Percentiles rank a stretch among this genome's conserved stretches.
These are phyloP conservation scores for Ichneumoninae sp. DNA, from an alignment of 2,888 invertebrate genomes.

Conservation along the genomic window DNA sequence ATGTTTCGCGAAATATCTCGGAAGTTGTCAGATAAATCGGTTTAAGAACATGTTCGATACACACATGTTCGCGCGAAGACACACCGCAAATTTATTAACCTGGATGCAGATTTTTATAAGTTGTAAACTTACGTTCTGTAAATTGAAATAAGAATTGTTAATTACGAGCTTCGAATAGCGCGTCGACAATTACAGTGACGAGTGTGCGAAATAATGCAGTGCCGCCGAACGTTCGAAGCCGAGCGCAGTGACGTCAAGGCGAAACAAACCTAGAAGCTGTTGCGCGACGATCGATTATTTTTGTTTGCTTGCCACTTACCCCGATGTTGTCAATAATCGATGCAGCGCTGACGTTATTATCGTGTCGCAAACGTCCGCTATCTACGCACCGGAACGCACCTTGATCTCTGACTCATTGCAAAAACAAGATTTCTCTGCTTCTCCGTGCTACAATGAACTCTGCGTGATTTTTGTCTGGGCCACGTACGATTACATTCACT, in stretches of 20 bases:
- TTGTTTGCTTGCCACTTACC: conserved; percentile 34
- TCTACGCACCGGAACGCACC: conserved; percentile 63
- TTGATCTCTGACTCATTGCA: conserved; percentile 75
- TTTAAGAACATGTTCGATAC: too few relatives aligned
- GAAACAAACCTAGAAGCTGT: not conserved
- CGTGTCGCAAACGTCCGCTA: conserved; percentile 43
- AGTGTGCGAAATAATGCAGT: conserved; percentile 18
- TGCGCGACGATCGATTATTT: conserved; percentile 13
- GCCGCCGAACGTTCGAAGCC: conserved; percentile 2
- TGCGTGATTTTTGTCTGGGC: conserved; percentile 55
- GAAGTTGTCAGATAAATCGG: not conserved
- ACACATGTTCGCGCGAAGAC: too few relatives aligned
- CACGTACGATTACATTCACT: conserved; percentile 51
- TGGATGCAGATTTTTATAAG: too few relatives aligned
- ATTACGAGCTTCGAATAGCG: not conserved
- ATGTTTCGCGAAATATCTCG: not conserved
- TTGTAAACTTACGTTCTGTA: too few relatives aligned
- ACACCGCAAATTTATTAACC: too few relatives aligned
- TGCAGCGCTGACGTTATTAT: conserved; percentile 25
- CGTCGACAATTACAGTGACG: not conserved
- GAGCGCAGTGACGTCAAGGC: not conserved
- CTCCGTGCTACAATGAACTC: not conserved
- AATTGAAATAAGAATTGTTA: not conserved
- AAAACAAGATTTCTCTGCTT: conserved; percentile 65
- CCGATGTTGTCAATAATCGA: conserved; percentile 19